These are phyloP conservation scores for Scortum barcoo DNA, from an alignment of 2,113 vertebrate genomes.

Conservation along the genomic window DNA sequence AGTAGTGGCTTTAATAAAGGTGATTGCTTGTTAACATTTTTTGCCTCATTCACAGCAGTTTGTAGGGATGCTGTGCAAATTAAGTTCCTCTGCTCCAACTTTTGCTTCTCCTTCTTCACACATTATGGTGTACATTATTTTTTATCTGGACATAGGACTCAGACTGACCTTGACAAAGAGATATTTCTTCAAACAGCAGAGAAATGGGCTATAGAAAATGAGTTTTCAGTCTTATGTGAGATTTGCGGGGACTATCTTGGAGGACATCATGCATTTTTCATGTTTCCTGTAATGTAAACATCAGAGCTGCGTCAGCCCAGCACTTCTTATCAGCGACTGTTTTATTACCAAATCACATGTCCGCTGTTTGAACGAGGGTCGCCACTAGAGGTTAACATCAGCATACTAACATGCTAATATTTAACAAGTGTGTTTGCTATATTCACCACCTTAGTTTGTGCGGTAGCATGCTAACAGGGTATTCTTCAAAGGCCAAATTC, in stretches of 20 bases:
- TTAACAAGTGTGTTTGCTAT: no score
- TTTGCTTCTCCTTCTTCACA: background rate
- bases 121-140: background rate
- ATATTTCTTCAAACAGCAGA: constrained; percentile 26
- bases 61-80: constrained; percentile 34
- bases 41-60: constrained; percentile 39
- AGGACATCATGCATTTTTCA: constrained; percentile 45
- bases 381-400: background rate
- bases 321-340: background rate
- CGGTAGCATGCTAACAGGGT: background rate
- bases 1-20: constrained; percentile 45
- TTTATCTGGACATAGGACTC: background rate
- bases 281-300: constrained; percentile 30
- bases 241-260: background rate
- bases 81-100: background rate
- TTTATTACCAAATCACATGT: background rate
- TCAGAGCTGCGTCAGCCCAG: background rate
- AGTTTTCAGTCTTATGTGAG: constrained; percentile 24
- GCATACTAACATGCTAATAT: background rate
- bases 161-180: background rate
- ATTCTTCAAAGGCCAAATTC: background rate
- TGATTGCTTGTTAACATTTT: constrained; percentile 26
- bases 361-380: background rate
- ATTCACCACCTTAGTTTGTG: background rate
- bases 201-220: constrained; percentile 10